Conservation (phyloP, 2,888 invertebrate genomes). For the Diachrysia chrysitis region DNA sequence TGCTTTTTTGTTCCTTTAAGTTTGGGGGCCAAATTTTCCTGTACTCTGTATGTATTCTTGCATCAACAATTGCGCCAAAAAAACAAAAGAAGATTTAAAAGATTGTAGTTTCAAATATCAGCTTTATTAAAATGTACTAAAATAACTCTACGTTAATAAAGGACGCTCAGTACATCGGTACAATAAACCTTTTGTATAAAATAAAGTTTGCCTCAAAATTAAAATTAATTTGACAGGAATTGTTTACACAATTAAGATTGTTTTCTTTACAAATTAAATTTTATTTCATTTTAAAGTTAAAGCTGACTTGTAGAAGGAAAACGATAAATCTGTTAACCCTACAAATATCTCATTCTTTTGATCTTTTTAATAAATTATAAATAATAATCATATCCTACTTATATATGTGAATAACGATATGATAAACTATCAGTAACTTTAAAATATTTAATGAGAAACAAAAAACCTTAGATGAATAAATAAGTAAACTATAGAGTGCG, state of each 20-base stretch:
- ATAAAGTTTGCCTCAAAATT: not conserved
- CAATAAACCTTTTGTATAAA: not conserved
- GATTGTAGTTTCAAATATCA: not conserved
- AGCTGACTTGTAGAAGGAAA: not conserved
- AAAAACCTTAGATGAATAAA: too few relatives aligned
- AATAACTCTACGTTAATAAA: not conserved
- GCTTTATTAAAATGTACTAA: not conserved
- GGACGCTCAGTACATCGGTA: not conserved
- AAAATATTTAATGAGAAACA: too few relatives aligned
- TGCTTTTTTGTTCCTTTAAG: slow-evolving; percentile 76
- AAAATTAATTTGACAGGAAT: not conserved
- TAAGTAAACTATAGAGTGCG: too few relatives aligned
- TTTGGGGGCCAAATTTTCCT: slow-evolving; percentile 58
- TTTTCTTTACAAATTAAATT: not conserved
- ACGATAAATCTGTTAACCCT: not conserved
- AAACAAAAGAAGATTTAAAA: not conserved
- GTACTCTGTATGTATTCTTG: slow-evolving; percentile 31
- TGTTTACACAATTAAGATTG: not conserved
- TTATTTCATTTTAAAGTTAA: not conserved
- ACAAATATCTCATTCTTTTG: not conserved
- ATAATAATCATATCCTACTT: too few relatives aligned
- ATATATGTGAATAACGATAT: too few relatives aligned
- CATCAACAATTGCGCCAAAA: slow-evolving; percentile 8
- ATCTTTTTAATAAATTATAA: too few relatives aligned
- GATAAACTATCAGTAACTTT: too few relatives aligned